Evolutionary conservation across 2,113 vertebrate species (phyloP).

Genomic region (Sphyrna mokarran): DNA sequence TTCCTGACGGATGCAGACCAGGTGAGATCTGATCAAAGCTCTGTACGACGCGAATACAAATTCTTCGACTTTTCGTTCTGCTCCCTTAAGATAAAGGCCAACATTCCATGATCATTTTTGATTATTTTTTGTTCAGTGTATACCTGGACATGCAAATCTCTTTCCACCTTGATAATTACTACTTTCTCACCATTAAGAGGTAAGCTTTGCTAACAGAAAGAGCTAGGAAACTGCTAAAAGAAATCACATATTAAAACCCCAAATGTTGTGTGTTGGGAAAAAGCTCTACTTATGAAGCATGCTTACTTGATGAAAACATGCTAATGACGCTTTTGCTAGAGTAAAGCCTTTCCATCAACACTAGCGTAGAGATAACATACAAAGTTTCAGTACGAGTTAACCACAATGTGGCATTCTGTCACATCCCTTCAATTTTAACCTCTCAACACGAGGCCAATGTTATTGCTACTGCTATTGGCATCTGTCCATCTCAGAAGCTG

Average conservation of each 20-base stretch:
- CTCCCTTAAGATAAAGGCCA: neutral
- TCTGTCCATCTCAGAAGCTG: too few relatives aligned
- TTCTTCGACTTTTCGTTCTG: neutral
- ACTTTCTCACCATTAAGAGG: neutral
- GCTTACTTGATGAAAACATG: neutral
- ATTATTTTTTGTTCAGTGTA: neutral
- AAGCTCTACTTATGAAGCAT: neutral
- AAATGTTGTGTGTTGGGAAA: neutral
- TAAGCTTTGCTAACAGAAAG: neutral
- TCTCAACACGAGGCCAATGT: too few relatives aligned
- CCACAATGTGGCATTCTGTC: neutral
- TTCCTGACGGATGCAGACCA: neutral
- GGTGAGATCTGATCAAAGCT: neutral
- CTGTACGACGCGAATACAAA: neutral
- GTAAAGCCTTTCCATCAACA: neutral
- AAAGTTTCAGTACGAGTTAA: neutral
- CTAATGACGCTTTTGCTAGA: neutral
- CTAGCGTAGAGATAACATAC: neutral
- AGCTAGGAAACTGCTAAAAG: neutral
- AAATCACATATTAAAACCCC: neutral
- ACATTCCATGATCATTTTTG: neutral
- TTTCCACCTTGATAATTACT: neutral
- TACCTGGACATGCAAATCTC: neutral
- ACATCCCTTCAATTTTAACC: neutral
- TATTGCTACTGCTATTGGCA: too few relatives aligned